Percentiles rank a stretch among this genome's conserved stretches.
Evolutionary conservation across 2,888 invertebrate species (phyloP).

Genomic region (Ichneumoninae sp.): DNA sequence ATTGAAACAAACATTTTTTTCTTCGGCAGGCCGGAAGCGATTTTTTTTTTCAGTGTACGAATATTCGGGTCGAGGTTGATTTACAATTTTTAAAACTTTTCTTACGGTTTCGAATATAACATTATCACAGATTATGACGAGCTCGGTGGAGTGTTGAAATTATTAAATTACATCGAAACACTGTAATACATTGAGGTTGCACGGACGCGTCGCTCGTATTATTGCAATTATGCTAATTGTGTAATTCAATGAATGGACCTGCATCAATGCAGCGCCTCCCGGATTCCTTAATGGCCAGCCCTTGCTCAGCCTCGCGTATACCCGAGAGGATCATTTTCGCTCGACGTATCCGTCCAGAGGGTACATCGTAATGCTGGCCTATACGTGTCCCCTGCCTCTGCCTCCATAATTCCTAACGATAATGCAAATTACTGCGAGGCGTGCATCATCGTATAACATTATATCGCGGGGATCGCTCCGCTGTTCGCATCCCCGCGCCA

Average conservation of each 20-base stretch:
- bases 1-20: no score
- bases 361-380: slow-evolving; percentile 56
- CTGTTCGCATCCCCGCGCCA: slow-evolving; percentile 2
- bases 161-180: background rate
- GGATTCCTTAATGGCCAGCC: slow-evolving; percentile 56
- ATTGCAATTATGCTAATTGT: slow-evolving; percentile 61
- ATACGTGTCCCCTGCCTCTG: slow-evolving; percentile 45
- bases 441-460: slow-evolving; percentile 66
- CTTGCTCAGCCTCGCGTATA: slow-evolving; percentile 33
- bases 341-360: slow-evolving; percentile 53
- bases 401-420: slow-evolving; percentile 69
- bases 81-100: no score
- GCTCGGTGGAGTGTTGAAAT: background rate
- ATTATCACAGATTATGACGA: no score
- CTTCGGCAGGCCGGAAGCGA: no score
- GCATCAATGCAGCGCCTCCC: slow-evolving; percentile 55
- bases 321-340: slow-evolving; percentile 70
- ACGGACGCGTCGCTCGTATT: slow-evolving; percentile 16
- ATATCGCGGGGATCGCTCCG: slow-evolving; percentile 29
- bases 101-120: no score
- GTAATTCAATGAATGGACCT: slow-evolving; percentile 65
- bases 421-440: slow-evolving; percentile 67
- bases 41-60: no score
- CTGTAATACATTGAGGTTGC: background rate
- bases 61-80: no score